Percentiles rank a stretch among this genome's conserved stretches.
Conservation (phyloP, 2,113 vertebrate species). For the Lepus americanus region DNA sequence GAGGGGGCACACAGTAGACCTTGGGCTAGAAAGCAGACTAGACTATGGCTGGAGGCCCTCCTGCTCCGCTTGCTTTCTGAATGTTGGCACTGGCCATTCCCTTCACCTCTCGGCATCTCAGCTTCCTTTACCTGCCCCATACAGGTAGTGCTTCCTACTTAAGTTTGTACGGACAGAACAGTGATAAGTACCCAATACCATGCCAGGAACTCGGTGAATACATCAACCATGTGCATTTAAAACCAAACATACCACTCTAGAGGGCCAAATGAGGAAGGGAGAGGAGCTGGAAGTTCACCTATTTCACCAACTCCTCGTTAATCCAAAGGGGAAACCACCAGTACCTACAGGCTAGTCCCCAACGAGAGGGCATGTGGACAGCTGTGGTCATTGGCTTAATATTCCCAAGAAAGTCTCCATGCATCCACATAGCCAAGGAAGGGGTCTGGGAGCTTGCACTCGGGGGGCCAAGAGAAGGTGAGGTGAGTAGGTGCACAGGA, state of each 20-base stretch:
- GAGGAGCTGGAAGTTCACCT: background rate
- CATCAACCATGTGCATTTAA: background rate
- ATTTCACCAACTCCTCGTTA: background rate
- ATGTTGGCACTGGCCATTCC: background rate
- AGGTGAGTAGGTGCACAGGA: background rate
- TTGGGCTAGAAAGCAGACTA: background rate
- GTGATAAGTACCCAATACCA: background rate
- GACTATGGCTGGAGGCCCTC: background rate
- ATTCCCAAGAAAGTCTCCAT: background rate
- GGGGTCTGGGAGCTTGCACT: fast-evolving
- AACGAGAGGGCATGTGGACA: background rate
- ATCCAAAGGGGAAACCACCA: background rate
- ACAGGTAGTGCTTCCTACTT: background rate
- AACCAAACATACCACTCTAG: background rate
- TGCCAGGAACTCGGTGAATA: background rate
- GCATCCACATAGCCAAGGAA: background rate
- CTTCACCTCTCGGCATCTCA: background rate
- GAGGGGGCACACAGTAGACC: background rate
- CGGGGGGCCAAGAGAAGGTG: slow-evolving; percentile 26
- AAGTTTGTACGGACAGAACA: background rate
- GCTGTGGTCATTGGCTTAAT: no score
- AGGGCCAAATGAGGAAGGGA: background rate
- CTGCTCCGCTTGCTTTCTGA: background rate
- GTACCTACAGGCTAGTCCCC: background rate
- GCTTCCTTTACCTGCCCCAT: background rate